Percentiles rank a stretch among this genome's conserved stretches.
Evolutionary conservation across 2,888 invertebrate genomes (phyloP).

Genomic region (Orthonevra nobilis): DNA sequence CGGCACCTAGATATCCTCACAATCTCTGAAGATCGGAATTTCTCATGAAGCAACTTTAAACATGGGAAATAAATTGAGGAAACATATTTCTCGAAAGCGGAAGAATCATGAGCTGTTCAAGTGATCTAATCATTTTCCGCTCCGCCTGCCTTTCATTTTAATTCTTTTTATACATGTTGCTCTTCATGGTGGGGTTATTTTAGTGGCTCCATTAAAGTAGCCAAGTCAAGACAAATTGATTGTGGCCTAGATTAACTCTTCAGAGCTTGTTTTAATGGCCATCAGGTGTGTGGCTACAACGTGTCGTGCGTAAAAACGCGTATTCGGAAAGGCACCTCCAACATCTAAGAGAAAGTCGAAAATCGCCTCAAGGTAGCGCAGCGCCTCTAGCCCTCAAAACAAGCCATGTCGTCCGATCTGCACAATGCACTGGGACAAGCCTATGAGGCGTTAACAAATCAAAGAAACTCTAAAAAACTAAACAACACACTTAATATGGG

Average conservation of each 20-base stretch:
- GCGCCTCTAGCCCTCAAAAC: slow-evolving; percentile 15
- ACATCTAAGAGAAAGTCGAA: slow-evolving; percentile 41
- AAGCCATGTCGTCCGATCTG: slow-evolving; percentile 13
- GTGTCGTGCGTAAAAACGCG: slow-evolving; percentile 25
- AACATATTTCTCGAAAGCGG: slow-evolving; percentile 12
- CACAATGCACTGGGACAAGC: slow-evolving; percentile 20
- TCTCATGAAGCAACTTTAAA: too few species aligned
- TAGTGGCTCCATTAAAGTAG: neutral
- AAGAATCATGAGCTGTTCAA: neutral
- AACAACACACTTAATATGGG: neutral
- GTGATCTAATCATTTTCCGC: neutral
- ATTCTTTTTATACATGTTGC: neutral
- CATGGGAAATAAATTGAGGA: slow-evolving; percentile 14
- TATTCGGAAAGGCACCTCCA: slow-evolving; percentile 3
- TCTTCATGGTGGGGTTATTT: neutral
- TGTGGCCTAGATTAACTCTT: slow-evolving; percentile 44
- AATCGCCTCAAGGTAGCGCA: slow-evolving; percentile 29
- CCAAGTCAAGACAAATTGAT: neutral
- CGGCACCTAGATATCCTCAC: too few species aligned
- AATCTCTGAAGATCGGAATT: too few species aligned
- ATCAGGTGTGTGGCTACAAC: neutral
- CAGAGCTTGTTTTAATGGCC: slow-evolving; percentile 13
- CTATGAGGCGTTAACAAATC: slow-evolving; percentile 10
- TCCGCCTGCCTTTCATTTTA: neutral
- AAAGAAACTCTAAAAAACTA: neutral